Conservation (phyloP, 2,888 invertebrate species). For the Idaea dimidiata region DNA sequence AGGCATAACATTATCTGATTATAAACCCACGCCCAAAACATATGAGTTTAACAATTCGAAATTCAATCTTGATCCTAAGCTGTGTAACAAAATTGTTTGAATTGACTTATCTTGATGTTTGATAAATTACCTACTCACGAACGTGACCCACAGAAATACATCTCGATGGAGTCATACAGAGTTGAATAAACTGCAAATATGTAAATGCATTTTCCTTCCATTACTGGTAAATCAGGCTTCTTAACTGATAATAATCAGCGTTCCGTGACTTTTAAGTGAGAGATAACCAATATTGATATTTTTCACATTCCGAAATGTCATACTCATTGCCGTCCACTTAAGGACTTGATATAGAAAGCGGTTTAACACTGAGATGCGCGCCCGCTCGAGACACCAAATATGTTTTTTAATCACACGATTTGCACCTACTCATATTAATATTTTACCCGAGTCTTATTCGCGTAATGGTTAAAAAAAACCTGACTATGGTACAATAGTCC, state of each 20-base stretch:
- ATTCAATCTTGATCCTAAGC: neutral
- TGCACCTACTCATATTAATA: no score
- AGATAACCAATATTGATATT: neutral
- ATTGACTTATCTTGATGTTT: neutral
- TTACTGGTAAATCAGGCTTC: neutral
- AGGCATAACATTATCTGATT: no score
- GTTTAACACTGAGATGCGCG: no score
- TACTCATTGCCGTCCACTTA: neutral
- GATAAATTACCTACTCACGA: neutral
- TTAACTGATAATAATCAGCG: neutral
- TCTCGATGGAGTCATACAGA: neutral
- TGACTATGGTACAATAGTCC: no score
- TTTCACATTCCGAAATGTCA: neutral
- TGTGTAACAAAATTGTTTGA: neutral
- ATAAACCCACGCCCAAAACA: no score
- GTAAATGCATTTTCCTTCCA: neutral
- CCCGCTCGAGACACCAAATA: no score
- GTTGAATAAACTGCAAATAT: neutral
- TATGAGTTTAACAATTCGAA: neutral
- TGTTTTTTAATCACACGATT: no score
- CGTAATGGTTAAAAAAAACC: no score
- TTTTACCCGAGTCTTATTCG: no score
- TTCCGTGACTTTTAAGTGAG: neutral
- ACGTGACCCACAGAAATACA: neutral
- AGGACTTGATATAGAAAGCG: neutral